Evolutionary conservation across 2,888 invertebrate species (phyloP), one percentile per base, ranked within the genome.

Genomic region (Mycalesis mineus): DNA sequence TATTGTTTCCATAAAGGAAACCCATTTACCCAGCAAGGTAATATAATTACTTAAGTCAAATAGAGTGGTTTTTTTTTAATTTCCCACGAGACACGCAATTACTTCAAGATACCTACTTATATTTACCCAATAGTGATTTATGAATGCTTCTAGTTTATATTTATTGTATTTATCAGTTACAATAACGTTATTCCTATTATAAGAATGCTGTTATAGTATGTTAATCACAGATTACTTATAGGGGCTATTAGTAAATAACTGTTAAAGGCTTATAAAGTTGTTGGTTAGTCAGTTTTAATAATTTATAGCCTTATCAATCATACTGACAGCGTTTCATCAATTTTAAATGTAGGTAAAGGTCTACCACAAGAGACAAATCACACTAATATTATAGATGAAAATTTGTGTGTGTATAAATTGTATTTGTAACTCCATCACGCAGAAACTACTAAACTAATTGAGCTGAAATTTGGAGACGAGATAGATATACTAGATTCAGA

Each of bases 81-180:
- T 47, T 47, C 47, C 33, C 47, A 47, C 47, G 33, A 14, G 33
- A 33, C 33, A 47, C 33, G 47, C 33, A 47, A 47, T 47, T 33
- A 28, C 45, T 42, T 14, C 29, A 14, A 31, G 29, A 13, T 31
- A 47, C 13, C 15, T 15, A 15, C 13, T 33, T 15, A 15, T 47
- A 14, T 33, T 47, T 33, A 36, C 36, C 36, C 11, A 15, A 47
- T 15, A 47, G 15, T 15, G 47, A 15, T 33, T 33, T 47, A 33
- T 14, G 44, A 45, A 45, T 29, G 13, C 29, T 29, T 29, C 29
- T 45, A 7, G 44, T 45, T 45, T 29, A 29, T 45, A 7, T n/a
- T 44, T 44, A 13, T 44, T 29, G 8, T 29, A 29, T 45, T 29
- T 29, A 29, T 11, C 11, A 13, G 44, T 3, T 45, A n/a, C 13